Evolutionary conservation across 2,797 vertebrate genomes (phyloP), one percentile per base, ranked within the genome.

Genomic region (Staurois parvus): DNA sequence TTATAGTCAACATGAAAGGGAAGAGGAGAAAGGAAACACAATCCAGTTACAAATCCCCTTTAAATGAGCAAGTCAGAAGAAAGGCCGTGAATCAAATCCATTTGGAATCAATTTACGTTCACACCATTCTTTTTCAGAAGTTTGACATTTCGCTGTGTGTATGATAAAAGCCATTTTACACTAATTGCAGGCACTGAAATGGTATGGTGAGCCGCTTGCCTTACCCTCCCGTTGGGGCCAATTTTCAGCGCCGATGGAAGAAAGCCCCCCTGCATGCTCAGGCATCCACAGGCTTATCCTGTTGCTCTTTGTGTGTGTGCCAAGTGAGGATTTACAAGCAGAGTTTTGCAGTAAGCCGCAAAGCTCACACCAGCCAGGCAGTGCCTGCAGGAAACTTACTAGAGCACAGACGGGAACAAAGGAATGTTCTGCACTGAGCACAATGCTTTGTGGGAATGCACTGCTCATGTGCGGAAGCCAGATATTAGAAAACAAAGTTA

Each of bases 211-310:
- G 75, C 9, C n/a, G 21, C 17, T 70, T 30, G 5, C 2, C 40
- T 28, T 72, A 12, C 68, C 45, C 68, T 81, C 56, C 34, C 40
- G 30, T 74, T 79, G 84, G 59, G 70, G 48, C n/a, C 45, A 85
- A 76, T 68, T 74, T 68, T 80, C 40, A 69, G 42, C 40, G 28
- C 64, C 70, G 78, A 56, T 15, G 26, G 29, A 81, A 81, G 59
- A 30, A 76, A 67, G 64, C 45, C 37, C 62, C 76, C 70, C 64
- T 83, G 79, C 81, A 78, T 78, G 80, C 66, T 75, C 80, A 68
- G 42, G 85, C 75, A 79, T 83, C 81, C 75, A 64, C 40, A 75
- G 80, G 68, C 81, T 87, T 83, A 87, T 74, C 70, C 67, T 66
- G 28, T 37, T 72, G 34, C 74, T 79, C 78, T 79, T 83, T 83